phyloP scores from a whole-genome alignment of 2,797 vertebrate species.

The Aldrovandia affinis region DNA sequence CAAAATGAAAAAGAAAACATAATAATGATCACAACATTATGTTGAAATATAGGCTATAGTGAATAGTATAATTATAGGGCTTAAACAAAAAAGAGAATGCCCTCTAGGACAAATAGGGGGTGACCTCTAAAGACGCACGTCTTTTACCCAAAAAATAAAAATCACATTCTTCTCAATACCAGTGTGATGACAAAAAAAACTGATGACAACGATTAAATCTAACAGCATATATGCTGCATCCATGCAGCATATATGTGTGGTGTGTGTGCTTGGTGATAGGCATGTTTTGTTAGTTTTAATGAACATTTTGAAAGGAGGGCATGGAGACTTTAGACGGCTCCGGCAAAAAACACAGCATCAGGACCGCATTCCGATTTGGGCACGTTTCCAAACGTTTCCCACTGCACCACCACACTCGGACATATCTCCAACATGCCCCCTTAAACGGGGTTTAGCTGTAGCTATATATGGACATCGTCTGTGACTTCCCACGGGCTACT shows the following conservation, averaged over 20 bases:
- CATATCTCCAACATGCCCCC: neutral
- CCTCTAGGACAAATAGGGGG: neutral
- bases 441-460: neutral
- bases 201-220: neutral
- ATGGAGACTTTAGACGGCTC: neutral
- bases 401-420: conserved; percentile 13
- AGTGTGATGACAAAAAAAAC: neutral
- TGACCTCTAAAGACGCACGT: neutral
- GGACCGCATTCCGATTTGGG: conserved; percentile 34
- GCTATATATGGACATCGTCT: neutral
- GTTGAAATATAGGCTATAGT: neutral
- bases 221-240: neutral
- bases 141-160: neutral
- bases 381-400: conserved; percentile 28
- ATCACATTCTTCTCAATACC: neutral
- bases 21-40: neutral
- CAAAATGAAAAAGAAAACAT: neutral
- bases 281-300: neutral
- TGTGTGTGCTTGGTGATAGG: neutral
- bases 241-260: neutral
- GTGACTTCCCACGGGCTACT: neutral
- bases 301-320: neutral
- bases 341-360: conserved; percentile 16
- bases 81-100: neutral
- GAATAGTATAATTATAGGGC: neutral